phyloP scores from a whole-genome alignment of 2,113 vertebrate genomes.

The Hyperopisus bebe region DNA sequence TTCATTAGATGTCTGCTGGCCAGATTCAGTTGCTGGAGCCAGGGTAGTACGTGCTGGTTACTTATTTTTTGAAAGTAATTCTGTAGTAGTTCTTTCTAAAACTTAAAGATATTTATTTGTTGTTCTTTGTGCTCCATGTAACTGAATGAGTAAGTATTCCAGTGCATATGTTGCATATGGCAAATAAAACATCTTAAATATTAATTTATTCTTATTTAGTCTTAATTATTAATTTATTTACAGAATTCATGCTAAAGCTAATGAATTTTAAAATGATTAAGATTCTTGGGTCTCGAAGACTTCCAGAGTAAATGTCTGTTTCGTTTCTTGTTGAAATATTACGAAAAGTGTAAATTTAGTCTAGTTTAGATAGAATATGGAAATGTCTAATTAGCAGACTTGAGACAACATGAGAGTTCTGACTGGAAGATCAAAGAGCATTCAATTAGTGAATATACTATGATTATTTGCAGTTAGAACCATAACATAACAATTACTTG shows the following conservation, averaged over 20 bases:
- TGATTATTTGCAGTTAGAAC: background rate
- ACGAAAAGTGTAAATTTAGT: background rate
- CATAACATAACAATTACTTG: background rate
- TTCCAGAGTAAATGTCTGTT: conserved; percentile 9
- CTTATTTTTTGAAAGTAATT: background rate
- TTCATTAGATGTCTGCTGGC: background rate
- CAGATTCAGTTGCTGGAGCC: background rate
- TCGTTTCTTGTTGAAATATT: conserved; percentile 13
- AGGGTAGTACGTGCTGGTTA: background rate
- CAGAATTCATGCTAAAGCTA: background rate
- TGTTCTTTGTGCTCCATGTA: background rate
- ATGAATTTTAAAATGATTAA: conserved; percentile 7
- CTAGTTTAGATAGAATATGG: background rate
- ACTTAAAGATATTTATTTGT: background rate
- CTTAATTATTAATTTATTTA: background rate
- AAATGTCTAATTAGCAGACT: background rate
- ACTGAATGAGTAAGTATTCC: background rate
- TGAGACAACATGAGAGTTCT: conserved; percentile 11
- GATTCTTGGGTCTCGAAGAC: background rate
- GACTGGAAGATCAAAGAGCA: background rate
- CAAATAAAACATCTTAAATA: background rate
- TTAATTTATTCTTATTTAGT: background rate
- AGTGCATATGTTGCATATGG: background rate
- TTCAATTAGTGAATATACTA: background rate
- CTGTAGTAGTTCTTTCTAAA: background rate